Evolutionary conservation across 2,113 vertebrate species (phyloP).

Genomic region (Cromileptes altivelis): DNA sequence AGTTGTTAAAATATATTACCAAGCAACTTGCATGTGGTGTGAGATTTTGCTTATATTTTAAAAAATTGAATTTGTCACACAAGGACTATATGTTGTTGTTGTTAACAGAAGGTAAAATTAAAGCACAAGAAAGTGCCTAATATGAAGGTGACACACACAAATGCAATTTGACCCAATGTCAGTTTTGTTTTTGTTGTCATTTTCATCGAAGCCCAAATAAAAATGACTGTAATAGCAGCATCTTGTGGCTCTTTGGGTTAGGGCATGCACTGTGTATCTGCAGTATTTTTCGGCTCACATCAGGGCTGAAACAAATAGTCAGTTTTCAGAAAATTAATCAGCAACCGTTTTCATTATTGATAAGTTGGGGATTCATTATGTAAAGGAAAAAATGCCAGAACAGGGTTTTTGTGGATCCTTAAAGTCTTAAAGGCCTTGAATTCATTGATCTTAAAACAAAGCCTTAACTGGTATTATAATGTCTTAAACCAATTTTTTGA

Average conservation of each 20-base stretch:
- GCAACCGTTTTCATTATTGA: not conserved
- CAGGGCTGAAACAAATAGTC: not conserved
- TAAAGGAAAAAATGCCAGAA: not conserved
- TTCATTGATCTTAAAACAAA: no score
- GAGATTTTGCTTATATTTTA: not conserved
- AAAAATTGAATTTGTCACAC: not conserved
- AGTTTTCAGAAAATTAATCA: not conserved
- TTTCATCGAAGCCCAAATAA: not conserved
- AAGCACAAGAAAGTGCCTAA: not conserved
- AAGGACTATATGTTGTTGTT: not conserved
- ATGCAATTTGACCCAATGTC: not conserved
- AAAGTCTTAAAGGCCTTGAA: no score
- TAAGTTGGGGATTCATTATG: not conserved
- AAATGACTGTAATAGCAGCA: conserved; percentile 29
- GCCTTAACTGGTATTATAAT: no score
- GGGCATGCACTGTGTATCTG: not conserved
- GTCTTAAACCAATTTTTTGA: no score
- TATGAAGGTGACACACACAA: not conserved
- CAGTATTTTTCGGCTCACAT: no score
- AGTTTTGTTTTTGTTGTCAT: not conserved
- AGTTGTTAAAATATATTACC: conserved; percentile 45
- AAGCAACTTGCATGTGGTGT: not conserved
- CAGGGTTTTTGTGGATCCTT: no score
- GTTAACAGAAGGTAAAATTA: not conserved
- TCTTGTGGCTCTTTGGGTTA: conserved; percentile 36